Evolutionary conservation across 2,113 vertebrate genomes (phyloP).

Genomic region (Illadopsis cleaveri): DNA sequence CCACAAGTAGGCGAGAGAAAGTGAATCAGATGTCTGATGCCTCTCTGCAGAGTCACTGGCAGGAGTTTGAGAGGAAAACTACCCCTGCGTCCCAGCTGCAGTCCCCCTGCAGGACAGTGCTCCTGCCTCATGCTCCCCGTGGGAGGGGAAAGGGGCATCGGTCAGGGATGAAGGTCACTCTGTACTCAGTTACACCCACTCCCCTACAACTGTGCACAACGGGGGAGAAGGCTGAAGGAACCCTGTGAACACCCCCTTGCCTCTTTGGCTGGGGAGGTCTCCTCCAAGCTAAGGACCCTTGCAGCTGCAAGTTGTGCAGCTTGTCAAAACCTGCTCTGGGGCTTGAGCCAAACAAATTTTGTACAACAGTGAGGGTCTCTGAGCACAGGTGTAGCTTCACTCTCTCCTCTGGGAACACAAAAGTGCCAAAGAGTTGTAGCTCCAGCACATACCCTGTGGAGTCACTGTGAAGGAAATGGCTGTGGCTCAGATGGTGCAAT

Average conservation of each 20-base stretch:
- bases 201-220: neutral
- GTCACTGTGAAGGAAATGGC: neutral
- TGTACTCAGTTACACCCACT: neutral
- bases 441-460: neutral
- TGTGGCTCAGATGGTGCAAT: neutral
- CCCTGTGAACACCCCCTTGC: neutral
- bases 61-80: neutral
- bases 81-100: neutral
- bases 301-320: neutral
- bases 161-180: accelerated
- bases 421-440: neutral
- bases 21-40: neutral
- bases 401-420: neutral
- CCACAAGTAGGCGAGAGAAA: neutral
- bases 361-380: neutral
- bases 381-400: neutral
- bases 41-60: neutral
- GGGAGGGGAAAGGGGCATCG: accelerated
- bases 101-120: neutral
- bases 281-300: neutral
- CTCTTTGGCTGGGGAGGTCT: neutral
- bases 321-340: neutral
- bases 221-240: neutral
- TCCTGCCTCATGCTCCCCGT: neutral
- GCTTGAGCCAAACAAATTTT: neutral